A percentile compares a stretch with the other conserved stretches of the same genome.
Evolutionary conservation across 2,797 vertebrate species (phyloP).

Genomic region (Melanotaenia maccullochi): DNA sequence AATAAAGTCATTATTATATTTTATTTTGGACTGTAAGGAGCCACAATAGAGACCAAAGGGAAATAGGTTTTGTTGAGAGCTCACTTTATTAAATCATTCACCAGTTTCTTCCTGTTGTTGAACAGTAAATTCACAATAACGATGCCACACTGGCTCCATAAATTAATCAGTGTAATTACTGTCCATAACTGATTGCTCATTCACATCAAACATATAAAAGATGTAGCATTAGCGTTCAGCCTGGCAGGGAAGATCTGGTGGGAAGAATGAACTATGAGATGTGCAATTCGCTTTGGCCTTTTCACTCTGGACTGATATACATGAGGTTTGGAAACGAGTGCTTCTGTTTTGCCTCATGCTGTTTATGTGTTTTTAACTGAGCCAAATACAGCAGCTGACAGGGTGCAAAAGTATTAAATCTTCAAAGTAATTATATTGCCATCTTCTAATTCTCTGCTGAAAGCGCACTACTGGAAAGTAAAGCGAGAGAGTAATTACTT

Average conservation of each 20-base stretch:
- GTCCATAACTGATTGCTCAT: constrained; percentile 54
- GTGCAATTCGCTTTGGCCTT: constrained; percentile 50
- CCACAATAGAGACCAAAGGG: constrained; percentile 10
- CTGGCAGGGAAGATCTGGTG: constrained; percentile 20
- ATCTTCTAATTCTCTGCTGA: constrained; percentile 37
- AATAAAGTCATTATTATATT: constrained; percentile 27
- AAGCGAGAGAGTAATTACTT: constrained; percentile 35
- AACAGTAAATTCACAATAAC: constrained; percentile 42
- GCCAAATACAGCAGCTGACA: constrained; percentile 35
- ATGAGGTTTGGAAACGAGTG: constrained; percentile 6
- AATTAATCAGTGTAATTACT: constrained; percentile 58
- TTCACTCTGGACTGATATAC: constrained; percentile 34
- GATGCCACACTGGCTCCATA: constrained; percentile 35
- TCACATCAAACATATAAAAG: constrained; percentile 46
- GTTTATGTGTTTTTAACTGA: constrained; percentile 53
- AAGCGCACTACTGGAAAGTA: constrained; percentile 13
- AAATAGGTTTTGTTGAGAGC: constrained; percentile 21
- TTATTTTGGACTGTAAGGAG: constrained; percentile 18
- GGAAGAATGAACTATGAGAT: constrained; percentile 26
- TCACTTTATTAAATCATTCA: constrained; percentile 52
- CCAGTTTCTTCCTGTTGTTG: constrained; percentile 39
- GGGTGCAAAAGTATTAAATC: constrained; percentile 34
- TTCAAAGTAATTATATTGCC: constrained; percentile 45
- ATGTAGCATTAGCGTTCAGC: constrained; percentile 15
- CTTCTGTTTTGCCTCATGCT: constrained; percentile 34